Conservation (phyloP, 2,797 vertebrate genomes). For the Pogonophryne albipinna region DNA sequence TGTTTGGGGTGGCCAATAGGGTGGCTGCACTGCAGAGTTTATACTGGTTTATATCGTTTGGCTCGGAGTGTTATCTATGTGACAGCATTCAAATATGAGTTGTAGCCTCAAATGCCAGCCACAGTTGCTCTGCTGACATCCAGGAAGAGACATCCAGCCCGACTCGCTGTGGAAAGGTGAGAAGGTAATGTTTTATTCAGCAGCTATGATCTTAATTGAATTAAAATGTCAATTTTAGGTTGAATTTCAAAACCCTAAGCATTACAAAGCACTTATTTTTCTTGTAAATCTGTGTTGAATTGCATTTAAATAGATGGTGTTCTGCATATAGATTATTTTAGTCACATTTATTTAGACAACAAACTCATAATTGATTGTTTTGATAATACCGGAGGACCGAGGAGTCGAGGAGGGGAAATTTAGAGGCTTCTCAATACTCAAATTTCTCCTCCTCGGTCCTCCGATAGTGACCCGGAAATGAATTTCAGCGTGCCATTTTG, state of each 20-base stretch:
- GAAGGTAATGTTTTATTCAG: not conserved
- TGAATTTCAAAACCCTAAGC: not conserved
- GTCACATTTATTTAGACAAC: not conserved
- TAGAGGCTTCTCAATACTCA: too few relatives aligned
- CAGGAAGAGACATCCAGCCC: not conserved
- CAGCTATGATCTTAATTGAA: not conserved
- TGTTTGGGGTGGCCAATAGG: too few relatives aligned
- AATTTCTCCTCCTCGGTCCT: too few relatives aligned
- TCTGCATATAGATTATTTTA: not conserved
- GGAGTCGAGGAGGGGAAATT: too few relatives aligned
- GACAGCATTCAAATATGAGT: not conserved
- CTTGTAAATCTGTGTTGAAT: not conserved
- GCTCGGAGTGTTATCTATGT: constrained; percentile 31
- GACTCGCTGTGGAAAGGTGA: constrained; percentile 12
- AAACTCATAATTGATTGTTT: not conserved
- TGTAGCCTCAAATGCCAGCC: not conserved
- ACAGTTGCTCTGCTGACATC: not conserved
- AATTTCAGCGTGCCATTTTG: too few relatives aligned
- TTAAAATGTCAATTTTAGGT: not conserved
- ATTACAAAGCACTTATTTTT: not conserved
- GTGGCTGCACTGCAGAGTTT: too few relatives aligned
- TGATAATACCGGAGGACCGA: not conserved
- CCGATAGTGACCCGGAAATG: too few relatives aligned
- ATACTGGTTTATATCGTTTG: constrained; percentile 9
- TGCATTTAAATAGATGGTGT: not conserved